Evolutionary conservation across 2,888 invertebrate species (phyloP), one percentile per base, ranked within the genome.

Genomic region (Embidobia sp.): DNA sequence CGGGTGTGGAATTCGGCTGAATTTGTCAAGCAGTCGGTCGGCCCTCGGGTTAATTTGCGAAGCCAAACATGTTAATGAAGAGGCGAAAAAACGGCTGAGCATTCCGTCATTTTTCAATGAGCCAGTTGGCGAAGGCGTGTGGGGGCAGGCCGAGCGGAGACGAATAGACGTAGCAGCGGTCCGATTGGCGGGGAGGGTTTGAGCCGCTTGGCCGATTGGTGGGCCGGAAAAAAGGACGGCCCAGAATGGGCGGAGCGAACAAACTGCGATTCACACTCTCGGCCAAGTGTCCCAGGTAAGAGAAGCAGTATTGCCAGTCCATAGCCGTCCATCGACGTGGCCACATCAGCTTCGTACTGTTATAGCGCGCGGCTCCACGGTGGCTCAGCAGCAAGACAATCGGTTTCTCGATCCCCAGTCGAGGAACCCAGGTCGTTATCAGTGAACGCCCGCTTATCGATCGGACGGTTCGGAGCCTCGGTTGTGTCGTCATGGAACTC

Each of bases 291-390:
- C 85, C 85, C 87, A 87, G 88, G 86, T 88, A 86, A 85, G 81
- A 81, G 85, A 84, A 84, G 86, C 82, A 77, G 80, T 83, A 84
- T 85, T 85, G 85, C 85, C 88, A 89, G 89, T 89, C 85, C 85
- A 88, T 85, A 88, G 85, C 85, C 87, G 87, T 88, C 87, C 88
- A 88, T 86, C 88, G 88, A 83, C 86, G 89, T 85, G 88, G 86
- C 84, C 84, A 84, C 86, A 87, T 86, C 87, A 84, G 81, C 83
- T 82, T 85, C 85, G 87, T 85, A 83, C 46, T 42, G 46, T 40
- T 33, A 59, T 40, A 48, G 37, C 67, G 63, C 64, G 69, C 48
- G 49, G 11, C 49, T 72, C 51, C 49, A 18, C 51, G n/a, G 49
- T 16, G 37, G 48, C 3, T 22, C 22, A 22, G 22, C n/a, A 22